Base-by-base conservation (phyloP, 2,113 vertebrate species). In the Barbus barbus region DNA sequence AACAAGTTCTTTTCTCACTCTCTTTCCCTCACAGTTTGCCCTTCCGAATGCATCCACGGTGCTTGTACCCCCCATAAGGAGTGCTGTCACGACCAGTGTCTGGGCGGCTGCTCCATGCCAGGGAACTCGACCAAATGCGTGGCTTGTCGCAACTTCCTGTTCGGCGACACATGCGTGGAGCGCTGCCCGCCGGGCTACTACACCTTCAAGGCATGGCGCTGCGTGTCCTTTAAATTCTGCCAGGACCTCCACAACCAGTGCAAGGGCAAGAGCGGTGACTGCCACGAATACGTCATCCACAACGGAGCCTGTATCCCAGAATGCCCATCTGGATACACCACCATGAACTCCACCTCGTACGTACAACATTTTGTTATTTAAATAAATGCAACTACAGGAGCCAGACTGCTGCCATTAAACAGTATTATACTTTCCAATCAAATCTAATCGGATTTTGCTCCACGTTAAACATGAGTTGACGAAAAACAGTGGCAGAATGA, bases 311-410 rank as follows among this genome's bases (percentile, higher is more conserved):
- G 98, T 0, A 91, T 97, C 65, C 93, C 94, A 0, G 98, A 98
- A 58, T 99, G 98, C 84, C 98, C 98, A 0, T 99, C 98, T 0
- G 98, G 98, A 0, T 99, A 96, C 93, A 94, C 93, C 86, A 97
- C 93, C 79, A 93, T 96, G 91, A 97, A 98, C 76, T 95, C 96
- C 85, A 96, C 95, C 89, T 95, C 94, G 97, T 99, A 91, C 92
- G 97, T 96, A 74, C 28, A 8, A 22, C 41, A 63, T 31, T 1
- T 26, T 81, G 20, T 78, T 20, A 9, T 72, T 36, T 41, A 33
- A 65, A 58, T 58, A 4, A 58, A 58, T 58, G 22, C 56, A 58
- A 3, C n/a, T n/a, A n/a, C n/a, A n/a, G n/a, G n/a, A n/a, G n/a
- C n/a, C n/a, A n/a, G n/a, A n/a, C n/a, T n/a, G n/a, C n/a, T n/a